Evolutionary conservation across 2,797 vertebrate genomes (phyloP).

Genomic region (Graptemys geographica): DNA sequence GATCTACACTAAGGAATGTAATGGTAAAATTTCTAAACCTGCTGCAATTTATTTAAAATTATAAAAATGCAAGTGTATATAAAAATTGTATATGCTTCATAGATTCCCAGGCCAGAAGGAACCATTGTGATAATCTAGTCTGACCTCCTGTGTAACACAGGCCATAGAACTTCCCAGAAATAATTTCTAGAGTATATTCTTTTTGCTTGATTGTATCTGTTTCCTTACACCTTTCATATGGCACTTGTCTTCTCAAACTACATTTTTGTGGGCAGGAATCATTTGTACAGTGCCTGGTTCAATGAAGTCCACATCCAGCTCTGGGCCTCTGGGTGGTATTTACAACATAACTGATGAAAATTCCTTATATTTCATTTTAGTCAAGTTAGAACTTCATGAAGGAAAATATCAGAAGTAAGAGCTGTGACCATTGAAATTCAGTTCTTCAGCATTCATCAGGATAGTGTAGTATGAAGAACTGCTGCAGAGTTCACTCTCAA

Average conservation of each 20-base stretch:
- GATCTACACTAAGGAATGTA: too few species aligned
- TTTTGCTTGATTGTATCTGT: conserved; percentile 1
- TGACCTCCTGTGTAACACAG: too few species aligned
- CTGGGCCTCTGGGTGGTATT: not conserved
- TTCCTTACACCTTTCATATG: not conserved
- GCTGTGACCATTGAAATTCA: conserved; percentile 17
- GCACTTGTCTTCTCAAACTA: not conserved
- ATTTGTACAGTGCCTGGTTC: not conserved
- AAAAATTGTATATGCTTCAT: too few species aligned
- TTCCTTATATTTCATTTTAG: conserved; percentile 52
- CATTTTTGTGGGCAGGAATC: not conserved
- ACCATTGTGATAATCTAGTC: too few species aligned
- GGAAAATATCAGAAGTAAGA: conserved; percentile 39
- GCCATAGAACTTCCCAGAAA: too few species aligned
- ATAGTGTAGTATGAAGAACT: not conserved
- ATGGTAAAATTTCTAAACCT: too few species aligned
- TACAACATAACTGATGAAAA: not conserved
- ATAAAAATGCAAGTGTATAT: too few species aligned
- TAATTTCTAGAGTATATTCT: not conserved
- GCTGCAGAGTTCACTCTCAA: not conserved
- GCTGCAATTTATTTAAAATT: too few species aligned
- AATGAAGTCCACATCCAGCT: not conserved
- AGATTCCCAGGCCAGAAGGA: too few species aligned
- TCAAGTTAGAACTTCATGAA: conserved; percentile 13
- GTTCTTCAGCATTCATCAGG: conserved; percentile 23